Percentiles rank a stretch among this genome's conserved stretches.
Conservation (phyloP, 2,888 invertebrate species). For the Drosophila leonis region DNA sequence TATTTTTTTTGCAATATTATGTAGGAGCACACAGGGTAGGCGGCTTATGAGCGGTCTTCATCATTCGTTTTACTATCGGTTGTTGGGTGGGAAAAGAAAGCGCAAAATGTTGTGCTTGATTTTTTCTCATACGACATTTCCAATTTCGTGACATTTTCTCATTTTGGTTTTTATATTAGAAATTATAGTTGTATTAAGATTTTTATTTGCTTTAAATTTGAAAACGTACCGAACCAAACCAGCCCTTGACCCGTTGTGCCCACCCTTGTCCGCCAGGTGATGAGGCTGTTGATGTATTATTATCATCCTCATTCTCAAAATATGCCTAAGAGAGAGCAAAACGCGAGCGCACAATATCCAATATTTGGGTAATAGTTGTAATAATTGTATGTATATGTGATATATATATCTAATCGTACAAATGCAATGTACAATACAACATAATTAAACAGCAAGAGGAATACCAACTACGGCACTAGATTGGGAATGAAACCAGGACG, state of each 20-base stretch:
- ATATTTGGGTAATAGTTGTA: constrained; percentile 56
- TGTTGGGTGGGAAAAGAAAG: constrained; percentile 61
- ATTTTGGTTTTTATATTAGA: constrained; percentile 39
- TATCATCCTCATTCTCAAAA: constrained; percentile 85
- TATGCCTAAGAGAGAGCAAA: constrained; percentile 83
- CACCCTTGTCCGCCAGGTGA: constrained; percentile 88
- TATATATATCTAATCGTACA: constrained; percentile 35
- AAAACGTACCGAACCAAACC: constrained; percentile 90
- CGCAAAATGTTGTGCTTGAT: constrained; percentile 61
- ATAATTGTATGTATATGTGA: constrained; percentile 50
- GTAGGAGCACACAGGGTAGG: constrained; percentile 85
- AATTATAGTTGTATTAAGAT: constrained; percentile 56
- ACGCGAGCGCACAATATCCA: constrained; percentile 74
- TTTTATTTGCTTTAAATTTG: constrained; percentile 55
- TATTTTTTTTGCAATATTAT: constrained; percentile 38
- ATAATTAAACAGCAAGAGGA: constrained; percentile 35
- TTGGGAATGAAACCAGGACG: constrained; percentile 47
- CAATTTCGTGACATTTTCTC: constrained; percentile 72
- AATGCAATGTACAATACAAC: constrained; percentile 34
- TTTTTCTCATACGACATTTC: constrained; percentile 65
- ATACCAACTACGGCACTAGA: constrained; percentile 40
- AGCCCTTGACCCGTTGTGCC: constrained; percentile 90
- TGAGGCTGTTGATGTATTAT: constrained; percentile 85
- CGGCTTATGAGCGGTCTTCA: constrained; percentile 85
- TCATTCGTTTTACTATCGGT: constrained; percentile 77